phyloP scores from a whole-genome alignment of 2,797 vertebrate genomes.

The Onychomys leucogaster region DNA sequence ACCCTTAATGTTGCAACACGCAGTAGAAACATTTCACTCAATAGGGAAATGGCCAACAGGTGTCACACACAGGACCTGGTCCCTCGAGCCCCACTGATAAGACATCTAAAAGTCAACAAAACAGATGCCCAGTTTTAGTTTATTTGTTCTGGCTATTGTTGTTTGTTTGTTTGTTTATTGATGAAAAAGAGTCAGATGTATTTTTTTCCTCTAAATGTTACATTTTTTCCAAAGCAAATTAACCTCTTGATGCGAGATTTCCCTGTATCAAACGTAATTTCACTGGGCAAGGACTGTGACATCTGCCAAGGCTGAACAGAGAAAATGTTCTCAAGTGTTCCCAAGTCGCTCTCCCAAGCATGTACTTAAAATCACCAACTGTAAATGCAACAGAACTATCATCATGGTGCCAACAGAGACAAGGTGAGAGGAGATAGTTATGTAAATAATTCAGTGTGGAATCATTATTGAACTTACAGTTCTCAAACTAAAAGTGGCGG shows the following conservation, averaged over 20 bases:
- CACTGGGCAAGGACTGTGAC: not conserved
- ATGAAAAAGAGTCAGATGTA: not conserved
- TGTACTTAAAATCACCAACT: not conserved
- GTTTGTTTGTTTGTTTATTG: not conserved
- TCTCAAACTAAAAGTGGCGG: slow-evolving; percentile 8
- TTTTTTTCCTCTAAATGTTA: slow-evolving; percentile 14
- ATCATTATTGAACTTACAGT: not conserved
- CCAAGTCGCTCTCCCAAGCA: not conserved
- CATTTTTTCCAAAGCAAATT: not conserved
- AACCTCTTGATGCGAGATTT: not conserved
- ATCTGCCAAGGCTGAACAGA: not conserved
- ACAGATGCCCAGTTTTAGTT: not conserved
- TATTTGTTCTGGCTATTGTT: not conserved
- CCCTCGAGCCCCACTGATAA: not conserved
- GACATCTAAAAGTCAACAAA: not conserved
- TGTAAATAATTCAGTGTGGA: not conserved
- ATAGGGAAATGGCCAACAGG: not conserved
- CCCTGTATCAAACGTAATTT: not conserved
- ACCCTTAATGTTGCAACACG: not conserved
- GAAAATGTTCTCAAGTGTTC: not conserved
- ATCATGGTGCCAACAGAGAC: not conserved
- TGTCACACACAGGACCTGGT: not conserved
- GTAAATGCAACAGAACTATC: not conserved
- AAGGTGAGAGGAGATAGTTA: not conserved
- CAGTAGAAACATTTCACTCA: not conserved